Evolutionary conservation across 2,888 invertebrate genomes (phyloP), one percentile per base, ranked within the genome.

Genomic region (Watsonalla binaria): DNA sequence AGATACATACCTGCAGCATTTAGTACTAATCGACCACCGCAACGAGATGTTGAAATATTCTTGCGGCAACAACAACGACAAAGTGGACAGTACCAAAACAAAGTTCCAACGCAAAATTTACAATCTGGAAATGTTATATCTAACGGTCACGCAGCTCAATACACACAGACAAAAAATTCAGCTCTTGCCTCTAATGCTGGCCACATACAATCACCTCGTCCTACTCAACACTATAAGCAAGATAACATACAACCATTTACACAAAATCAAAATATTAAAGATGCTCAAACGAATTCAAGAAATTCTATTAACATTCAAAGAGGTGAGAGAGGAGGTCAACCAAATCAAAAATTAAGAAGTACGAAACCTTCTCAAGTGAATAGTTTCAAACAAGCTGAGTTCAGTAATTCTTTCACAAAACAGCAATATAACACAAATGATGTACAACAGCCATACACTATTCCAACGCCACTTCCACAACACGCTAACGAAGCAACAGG

Each of bases 1-100:
- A 75, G 77, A 56, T 87, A 86, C 55, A 57, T 82, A 47, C 80
- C 84, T 45, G 67, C 75, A 2, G 61, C 75, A 35, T 67, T 72
- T 39, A 80, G 76, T 47, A 68, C 63, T 39, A 65, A 73, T 47
- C 69, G 68, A 62, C 64, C 66, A n/a, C 62, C 68, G 45, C 69
- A 64, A 62, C 61, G 64, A 62, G 71, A 76, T 48, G 65, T 70
- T 45, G 82, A 85, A 68, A 58, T 76, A 4, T 80, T 82, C 55
- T 82, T 82, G 65, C 74, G 71, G 52, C 82, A 83, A 58, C 73
- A 71, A 59, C 81, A 84, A 66, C 74, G 62, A 11, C 42, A 5
- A 42, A 42, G 11, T 54, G 67, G 73, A 2, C 80, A 76, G 57
- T 72, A 73, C 47, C 70, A 72, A 63, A 66, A 66, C 46, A 42